These are phyloP conservation scores for Hyposmocoma kahamanoa DNA, from an alignment of 1,140 invertebrate genomes.

Conservation along the genomic window DNA sequence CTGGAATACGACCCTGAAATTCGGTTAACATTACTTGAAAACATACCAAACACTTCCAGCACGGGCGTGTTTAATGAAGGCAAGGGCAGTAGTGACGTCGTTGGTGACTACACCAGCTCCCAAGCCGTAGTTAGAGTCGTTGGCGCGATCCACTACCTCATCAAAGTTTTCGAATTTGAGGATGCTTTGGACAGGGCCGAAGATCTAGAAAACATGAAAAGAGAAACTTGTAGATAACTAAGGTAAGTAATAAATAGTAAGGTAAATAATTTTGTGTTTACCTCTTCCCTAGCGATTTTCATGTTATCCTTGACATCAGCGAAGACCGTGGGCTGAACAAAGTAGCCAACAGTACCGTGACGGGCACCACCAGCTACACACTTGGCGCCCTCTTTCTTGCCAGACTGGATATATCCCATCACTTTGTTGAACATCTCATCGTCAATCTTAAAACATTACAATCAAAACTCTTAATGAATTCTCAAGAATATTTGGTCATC, in stretches of 20 bases:
- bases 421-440: conserved; percentile 20
- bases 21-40: too few relatives aligned
- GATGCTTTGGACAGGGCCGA: conserved; percentile 94
- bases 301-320: conserved; percentile 93
- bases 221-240: background rate
- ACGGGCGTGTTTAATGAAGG: conserved; percentile 83
- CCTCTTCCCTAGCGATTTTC: conserved; percentile 94
- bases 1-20: too few relatives aligned
- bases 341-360: conserved; percentile 87
- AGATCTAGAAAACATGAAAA: conserved; percentile 73
- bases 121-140: conserved; percentile 92
- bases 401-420: conserved; percentile 17
- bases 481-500: too few relatives aligned
- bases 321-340: conserved; percentile 95
- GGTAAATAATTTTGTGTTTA: conserved; percentile 34
- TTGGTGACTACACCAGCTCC: conserved; percentile 93
- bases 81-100: conserved; percentile 86
- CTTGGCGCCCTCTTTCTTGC: conserved; percentile 83
- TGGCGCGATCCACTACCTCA: conserved; percentile 92
- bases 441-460: conserved; percentile 15
- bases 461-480: too few relatives aligned
- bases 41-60: conserved; percentile 91
- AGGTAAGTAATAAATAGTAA: background rate
- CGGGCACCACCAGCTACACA: conserved; percentile 85
- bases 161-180: conserved; percentile 92